Evolutionary conservation across 2,113 vertebrate genomes (phyloP), one percentile per base, ranked within the genome.

Genomic region (Cyphomyrus discorhynchus): DNA sequence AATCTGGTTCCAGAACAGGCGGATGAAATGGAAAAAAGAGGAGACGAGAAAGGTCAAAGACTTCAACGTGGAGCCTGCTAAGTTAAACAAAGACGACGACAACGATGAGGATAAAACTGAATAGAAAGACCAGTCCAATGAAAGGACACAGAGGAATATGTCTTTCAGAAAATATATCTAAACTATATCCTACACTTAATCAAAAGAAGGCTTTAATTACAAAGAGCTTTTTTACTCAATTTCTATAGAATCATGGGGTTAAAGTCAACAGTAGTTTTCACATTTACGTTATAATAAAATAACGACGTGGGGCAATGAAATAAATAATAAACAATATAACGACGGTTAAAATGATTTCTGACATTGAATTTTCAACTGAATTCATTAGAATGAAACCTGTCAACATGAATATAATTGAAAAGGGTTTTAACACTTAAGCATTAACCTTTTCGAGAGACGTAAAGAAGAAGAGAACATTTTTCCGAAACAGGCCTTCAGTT

Each of bases 1-100:
- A 90, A 94, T 93, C 58, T 94, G 93, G 93, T 93, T 94, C 91
- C 93, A 94, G 87, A 94, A 94, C 90, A 90, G 93, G 24, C 89
- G 93, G 66, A 94, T 94, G 93, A 94, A 94, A 77, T 93, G 93
- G 93, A 94, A 94, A 90, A 94, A 93, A 49, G 92, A 93, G n/a
- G 90, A 92, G 77, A 88, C 91, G 6, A 93, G 91, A 62, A 92
- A 85, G 39, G 8, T 24, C 42, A 82, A 83, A 80, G 66, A 89
- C 15, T 4, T 70, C 10, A 52, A 42, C 21, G 42, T 24, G 46
- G 80, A 70, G 24, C 89, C 86, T 86, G 8, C 58, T 19, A 82
- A 46, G 47, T 87, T 3, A 35, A 77, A 58, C 35, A 56, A 88
- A 9, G 27, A 86, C 13, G 77, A 45, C 24, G n/a, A 66, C 46